Evolutionary conservation across 2,797 vertebrate genomes (phyloP), one percentile per base, ranked within the genome.

Genomic region (Pangasius krempfi): DNA sequence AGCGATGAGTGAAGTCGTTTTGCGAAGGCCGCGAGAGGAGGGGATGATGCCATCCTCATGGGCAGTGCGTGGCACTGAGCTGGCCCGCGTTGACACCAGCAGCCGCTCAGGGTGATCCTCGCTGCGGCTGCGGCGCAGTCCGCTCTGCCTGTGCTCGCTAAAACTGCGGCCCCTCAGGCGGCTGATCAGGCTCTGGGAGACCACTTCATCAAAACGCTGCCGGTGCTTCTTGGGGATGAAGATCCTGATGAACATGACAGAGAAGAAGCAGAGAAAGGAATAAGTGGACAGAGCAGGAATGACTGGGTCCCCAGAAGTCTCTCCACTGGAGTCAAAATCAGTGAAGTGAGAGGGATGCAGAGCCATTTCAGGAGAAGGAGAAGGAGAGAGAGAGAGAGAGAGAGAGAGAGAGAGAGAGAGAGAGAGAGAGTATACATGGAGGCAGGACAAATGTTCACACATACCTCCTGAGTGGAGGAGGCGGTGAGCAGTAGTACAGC

Each of bases 181-280:
- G 94, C 97, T 97, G 94, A 99, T 97, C 89, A 99, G 95, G 88
- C 98, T 98, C 95, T 99, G 98, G 0, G 97, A 98, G 80, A 99
- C 98, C 91, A 99, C 97, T 92, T 99, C 98, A 54, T 99, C 98
- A 62, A 99, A 99, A 79, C 98, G 97, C 91, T 98, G 97, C 90
- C 98, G 96, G 94, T 99, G 98, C 93, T 99, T 99, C 95, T 98
- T 98, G 90, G 98, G 98, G 95, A 99, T 99, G 95, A 99, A 99
- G 93, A 99, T 99, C 97, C 98, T 99, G 95, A 79, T 54, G 76
- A 95, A 93, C 58, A 95, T 95, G 88, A 62, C 66, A 89, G 9
- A 76, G 16, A 64, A 58, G 0, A 62, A 62, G 40, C 10, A 30
- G 54, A 78, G 20, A 86, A 81, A 75, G 50, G 20, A 56, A 44